Evolutionary conservation across 2,888 invertebrate genomes (phyloP).

Genomic region (Spicauda simplicius): DNA sequence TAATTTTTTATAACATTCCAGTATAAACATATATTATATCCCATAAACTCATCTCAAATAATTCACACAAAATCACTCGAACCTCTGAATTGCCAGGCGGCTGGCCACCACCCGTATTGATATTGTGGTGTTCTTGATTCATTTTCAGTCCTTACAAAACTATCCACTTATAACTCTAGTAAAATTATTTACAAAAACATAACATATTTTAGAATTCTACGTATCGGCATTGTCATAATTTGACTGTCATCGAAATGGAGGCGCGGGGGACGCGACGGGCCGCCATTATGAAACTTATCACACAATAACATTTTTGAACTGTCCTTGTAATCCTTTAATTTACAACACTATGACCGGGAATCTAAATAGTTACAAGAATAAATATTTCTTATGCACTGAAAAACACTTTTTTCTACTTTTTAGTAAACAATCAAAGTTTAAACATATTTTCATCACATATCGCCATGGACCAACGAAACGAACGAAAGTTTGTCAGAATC

Average conservation of each 20-base stretch:
- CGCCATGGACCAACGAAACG: slow-evolving; percentile 61
- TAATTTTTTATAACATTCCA: slow-evolving; percentile 55
- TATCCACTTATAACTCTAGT: slow-evolving; percentile 51
- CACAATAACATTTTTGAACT: slow-evolving; percentile 80
- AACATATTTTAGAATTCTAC: slow-evolving; percentile 75
- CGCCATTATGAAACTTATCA: slow-evolving; percentile 85
- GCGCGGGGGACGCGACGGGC: slow-evolving; percentile 88
- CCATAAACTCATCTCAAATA: slow-evolving; percentile 51
- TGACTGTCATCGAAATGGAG: slow-evolving; percentile 87
- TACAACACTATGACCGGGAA: slow-evolving; percentile 15
- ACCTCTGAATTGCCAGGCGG: slow-evolving; percentile 84
- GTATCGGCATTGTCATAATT: slow-evolving; percentile 83
- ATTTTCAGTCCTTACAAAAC: slow-evolving; percentile 66
- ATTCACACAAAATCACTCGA: slow-evolving; percentile 52
- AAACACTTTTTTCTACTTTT: slow-evolving; percentile 20
- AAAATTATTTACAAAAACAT: slow-evolving; percentile 69
- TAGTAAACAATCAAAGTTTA: slow-evolving; percentile 26
- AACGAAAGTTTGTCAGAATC: slow-evolving; percentile 74
- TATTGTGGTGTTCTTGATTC: slow-evolving; percentile 82
- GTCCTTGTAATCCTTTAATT: slow-evolving; percentile 46
- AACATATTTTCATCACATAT: slow-evolving; percentile 46
- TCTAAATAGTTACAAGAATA: slow-evolving; percentile 31
- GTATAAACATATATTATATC: slow-evolving; percentile 49
- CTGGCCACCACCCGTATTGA: slow-evolving; percentile 86
- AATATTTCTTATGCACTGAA: slow-evolving; percentile 38